A percentile compares a stretch with the other conserved stretches of the same genome.
phyloP scores from a whole-genome alignment of 2,888 invertebrate genomes.

The Prosapia bicincta region DNA sequence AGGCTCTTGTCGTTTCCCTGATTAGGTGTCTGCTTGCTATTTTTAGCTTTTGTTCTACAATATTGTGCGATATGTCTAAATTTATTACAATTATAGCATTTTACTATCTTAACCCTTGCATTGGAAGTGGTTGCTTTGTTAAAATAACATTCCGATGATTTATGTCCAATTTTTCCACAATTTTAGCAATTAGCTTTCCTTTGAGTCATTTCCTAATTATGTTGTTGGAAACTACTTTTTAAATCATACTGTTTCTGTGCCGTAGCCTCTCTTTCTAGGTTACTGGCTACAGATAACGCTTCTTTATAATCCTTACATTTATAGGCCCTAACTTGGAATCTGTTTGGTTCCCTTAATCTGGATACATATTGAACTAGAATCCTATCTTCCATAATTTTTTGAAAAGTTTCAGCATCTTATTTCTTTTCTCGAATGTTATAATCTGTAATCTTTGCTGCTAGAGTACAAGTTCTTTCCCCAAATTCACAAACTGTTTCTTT shows the following conservation, averaged over 20 bases:
- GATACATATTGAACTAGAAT: conserved; percentile 9
- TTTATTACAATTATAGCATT: not conserved
- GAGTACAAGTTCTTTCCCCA: conserved; percentile 6
- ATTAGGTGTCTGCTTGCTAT: not conserved
- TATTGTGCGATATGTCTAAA: not conserved
- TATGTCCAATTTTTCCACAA: not conserved
- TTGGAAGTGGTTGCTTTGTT: not conserved
- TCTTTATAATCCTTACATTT: not conserved
- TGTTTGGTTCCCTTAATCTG: not conserved
- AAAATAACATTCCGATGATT: not conserved
- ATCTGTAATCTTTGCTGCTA: conserved; percentile 7
- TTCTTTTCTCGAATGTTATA: conserved; percentile 4
- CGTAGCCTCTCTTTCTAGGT: conserved; percentile 11
- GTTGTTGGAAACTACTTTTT: not conserved
- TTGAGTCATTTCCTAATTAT: not conserved
- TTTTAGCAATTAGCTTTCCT: not conserved
- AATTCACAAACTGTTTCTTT: conserved; percentile 10
- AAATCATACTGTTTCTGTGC: not conserved
- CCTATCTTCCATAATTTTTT: conserved; percentile 14
- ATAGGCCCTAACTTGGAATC: conserved; percentile 1
- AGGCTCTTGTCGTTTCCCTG: not conserved
- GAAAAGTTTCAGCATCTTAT: conserved; percentile 4
- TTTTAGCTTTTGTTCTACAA: not conserved
- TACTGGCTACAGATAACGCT: not conserved
- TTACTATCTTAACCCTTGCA: not conserved